A percentile compares a stretch with the other conserved stretches of the same genome.
These are phyloP conservation scores for Phymastichus coffea DNA, from an alignment of 1,140 invertebrate genomes.

Conservation along the genomic window DNA sequence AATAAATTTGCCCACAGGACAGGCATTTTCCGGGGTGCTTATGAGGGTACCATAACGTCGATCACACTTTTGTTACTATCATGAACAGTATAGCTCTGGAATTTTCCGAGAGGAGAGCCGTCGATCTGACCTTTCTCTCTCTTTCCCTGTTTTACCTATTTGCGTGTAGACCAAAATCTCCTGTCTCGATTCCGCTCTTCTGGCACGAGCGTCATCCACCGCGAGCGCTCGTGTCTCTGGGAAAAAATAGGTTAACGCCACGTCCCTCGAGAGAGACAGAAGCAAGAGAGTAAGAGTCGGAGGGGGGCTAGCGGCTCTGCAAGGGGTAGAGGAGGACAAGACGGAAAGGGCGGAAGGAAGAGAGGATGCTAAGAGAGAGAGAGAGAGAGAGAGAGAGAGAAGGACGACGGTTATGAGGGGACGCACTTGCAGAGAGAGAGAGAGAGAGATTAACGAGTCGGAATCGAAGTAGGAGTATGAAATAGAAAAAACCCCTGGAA, in stretches of 20 bases:
- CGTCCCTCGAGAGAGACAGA: constrained; percentile 25
- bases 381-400: background rate
- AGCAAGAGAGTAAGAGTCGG: background rate
- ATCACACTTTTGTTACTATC: no score
- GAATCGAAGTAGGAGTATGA: constrained; percentile 18
- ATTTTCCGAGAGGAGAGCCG: no score
- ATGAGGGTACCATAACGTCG: no score
- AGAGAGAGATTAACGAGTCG: background rate
- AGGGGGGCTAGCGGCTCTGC: background rate
- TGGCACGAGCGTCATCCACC: background rate
- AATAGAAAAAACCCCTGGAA: constrained; percentile 16
- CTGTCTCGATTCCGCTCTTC: background rate
- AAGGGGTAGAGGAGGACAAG: background rate
- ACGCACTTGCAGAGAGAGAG: constrained; percentile 1
- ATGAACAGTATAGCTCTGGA: no score
- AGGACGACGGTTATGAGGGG: background rate
- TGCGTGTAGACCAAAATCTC: no score
- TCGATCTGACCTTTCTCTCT: no score
- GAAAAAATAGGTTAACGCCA: constrained; percentile 37
- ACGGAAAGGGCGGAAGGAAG: background rate
- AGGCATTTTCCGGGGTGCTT: no score
- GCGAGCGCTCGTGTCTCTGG: background rate
- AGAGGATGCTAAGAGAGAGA: background rate
- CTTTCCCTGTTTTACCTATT: no score
- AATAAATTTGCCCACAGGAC: no score